Conservation (phyloP, 2,888 invertebrate genomes). For the Cosmorhoe ocellata region DNA sequence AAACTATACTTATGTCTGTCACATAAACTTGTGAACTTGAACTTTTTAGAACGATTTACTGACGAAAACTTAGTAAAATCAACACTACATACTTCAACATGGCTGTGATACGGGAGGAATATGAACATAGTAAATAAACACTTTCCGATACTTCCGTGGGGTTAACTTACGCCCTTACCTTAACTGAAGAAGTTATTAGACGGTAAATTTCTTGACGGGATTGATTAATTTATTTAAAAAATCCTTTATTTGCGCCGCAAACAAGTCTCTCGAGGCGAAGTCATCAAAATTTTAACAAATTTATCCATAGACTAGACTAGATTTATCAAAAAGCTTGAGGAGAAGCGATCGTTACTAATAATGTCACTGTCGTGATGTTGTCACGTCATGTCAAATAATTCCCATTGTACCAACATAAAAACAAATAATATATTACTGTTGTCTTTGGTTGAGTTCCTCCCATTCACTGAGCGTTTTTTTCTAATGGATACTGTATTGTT, state of each 20-base stretch:
- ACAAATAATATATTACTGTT: background rate
- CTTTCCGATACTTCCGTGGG: conserved; percentile 76
- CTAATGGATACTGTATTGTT: no score
- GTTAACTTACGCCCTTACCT: conserved; percentile 82
- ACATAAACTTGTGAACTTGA: conserved; percentile 80
- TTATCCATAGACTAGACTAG: conserved; percentile 41
- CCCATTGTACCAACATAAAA: no score
- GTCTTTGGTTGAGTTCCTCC: background rate
- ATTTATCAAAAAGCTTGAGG: background rate
- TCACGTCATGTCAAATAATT: background rate
- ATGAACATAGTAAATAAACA: conserved; percentile 81
- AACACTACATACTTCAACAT: conserved; percentile 80
- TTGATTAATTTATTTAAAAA: conserved; percentile 58
- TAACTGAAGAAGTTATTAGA: conserved; percentile 76
- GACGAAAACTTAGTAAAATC: conserved; percentile 78
- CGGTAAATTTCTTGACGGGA: conserved; percentile 75
- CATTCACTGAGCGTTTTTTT: no score
- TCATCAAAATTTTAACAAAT: conserved; percentile 50
- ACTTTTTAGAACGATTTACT: conserved; percentile 74
- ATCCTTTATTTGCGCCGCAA: conserved; percentile 73
- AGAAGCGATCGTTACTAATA: background rate
- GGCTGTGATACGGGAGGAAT: conserved; percentile 81
- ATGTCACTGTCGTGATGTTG: conserved; percentile 1
- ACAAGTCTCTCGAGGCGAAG: conserved; percentile 66
- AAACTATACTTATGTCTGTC: conserved; percentile 80